Base-by-base conservation (phyloP, 2,113 vertebrate species). In the Stigmatopora nigra region DNA sequence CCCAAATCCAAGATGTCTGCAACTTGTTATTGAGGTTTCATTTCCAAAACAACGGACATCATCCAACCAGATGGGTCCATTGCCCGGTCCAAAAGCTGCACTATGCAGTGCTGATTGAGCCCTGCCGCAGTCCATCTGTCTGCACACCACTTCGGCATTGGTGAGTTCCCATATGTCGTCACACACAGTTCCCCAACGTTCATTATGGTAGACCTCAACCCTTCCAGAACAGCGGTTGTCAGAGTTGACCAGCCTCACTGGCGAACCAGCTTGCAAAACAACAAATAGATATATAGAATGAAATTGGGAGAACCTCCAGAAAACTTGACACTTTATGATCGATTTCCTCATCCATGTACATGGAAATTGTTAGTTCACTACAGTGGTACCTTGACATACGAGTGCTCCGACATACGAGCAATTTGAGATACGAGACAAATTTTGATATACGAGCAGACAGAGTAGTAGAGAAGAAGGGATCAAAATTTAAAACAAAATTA, bases 121-220 rank as follows among this genome's bases (percentile, higher is more conserved):
- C n/a, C 16, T 3, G 16, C 83, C 83, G 57, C 80, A 85, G 57
- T 7, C 72, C 70, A 82, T 48, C 70, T 82, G 80, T 71, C 78
- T 78, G 31, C 83, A 85, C 57, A 83, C 75, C 71, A 83, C 80
- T 0, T 69, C 44, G 17, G 77, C 81, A 44, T 81, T 65, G 0
- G 0, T 31, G 56, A 80, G 31, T 47, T 64, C 67, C 83, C 83
- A 85, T 49, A 0, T 0, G 55, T 82, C 78, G 0, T 82, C 83
- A 68, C 83, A 82, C 72, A 85, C 83, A 1, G 83, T 83, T 19
- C 83, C 83, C 83, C 81, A 85, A 35, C n/a, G 81, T 20, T 65
- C 69, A 3, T 14, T 0, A 3, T 75, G 75, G 65, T 12, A 79
- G 75, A 83, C 4, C 71, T 80, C 77, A 31, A 85, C 83, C 73